phyloP scores from a whole-genome alignment of 2,113 vertebrate genomes.

The Chaetura pelagica region DNA sequence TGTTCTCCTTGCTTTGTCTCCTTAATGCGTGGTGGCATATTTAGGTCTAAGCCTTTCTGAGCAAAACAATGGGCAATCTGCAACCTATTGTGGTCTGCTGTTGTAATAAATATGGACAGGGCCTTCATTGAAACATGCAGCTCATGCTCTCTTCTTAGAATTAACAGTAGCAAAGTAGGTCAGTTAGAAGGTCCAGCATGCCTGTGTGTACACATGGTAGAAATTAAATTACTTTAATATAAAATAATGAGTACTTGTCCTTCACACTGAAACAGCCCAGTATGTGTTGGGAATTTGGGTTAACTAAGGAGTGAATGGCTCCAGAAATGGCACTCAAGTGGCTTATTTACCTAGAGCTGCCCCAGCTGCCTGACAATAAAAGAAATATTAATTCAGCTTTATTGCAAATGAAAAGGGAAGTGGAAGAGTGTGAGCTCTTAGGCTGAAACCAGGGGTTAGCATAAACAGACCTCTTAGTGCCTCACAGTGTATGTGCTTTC shows the following conservation, averaged over 20 bases:
- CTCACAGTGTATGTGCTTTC: accelerated
- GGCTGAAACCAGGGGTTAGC: not conserved
- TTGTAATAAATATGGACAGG: constrained; percentile 12
- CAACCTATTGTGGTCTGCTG: not conserved
- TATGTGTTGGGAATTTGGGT: not conserved
- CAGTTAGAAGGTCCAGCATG: not conserved
- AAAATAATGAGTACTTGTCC: constrained; percentile 18
- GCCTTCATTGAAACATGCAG: not conserved
- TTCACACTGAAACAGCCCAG: not conserved
- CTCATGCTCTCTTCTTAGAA: not conserved
- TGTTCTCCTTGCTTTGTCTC: constrained; percentile 6
- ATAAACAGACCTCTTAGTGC: not conserved
- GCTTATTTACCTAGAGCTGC: not conserved
- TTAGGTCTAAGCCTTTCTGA: constrained; percentile 37
- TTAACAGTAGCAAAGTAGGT: constrained; percentile 12
- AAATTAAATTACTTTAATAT: not conserved
- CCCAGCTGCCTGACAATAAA: constrained; percentile 25
- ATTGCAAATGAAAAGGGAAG: constrained; percentile 28
- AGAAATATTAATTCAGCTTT: constrained; percentile 49
- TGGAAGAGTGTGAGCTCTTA: not conserved
- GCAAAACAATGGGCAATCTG: not conserved
- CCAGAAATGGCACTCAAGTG: constrained; percentile 29
- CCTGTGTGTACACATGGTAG: not conserved
- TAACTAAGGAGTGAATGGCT: constrained; percentile 21
- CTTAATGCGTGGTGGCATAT: constrained; percentile 38